Evolutionary conservation across 2,888 invertebrate species (phyloP).

Genomic region (Acrocyrtus sp.): DNA sequence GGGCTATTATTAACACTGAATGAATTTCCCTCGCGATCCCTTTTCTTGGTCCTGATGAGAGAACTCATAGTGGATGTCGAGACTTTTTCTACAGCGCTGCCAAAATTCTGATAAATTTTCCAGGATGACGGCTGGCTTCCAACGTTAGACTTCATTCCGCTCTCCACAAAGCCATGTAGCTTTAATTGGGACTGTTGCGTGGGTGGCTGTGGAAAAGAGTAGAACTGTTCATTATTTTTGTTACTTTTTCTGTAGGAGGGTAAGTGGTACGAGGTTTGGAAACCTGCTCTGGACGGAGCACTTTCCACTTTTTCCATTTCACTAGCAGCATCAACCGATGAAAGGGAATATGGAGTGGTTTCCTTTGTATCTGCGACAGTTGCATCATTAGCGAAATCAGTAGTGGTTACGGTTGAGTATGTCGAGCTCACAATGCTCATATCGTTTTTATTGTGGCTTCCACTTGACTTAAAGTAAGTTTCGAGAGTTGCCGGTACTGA

Average conservation of each 20-base stretch:
- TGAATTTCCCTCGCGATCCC: slow-evolving; percentile 7
- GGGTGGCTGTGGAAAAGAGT: slow-evolving; percentile 17
- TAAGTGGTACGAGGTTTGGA: slow-evolving; percentile 6
- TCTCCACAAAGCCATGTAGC: not conserved
- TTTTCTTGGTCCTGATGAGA: slow-evolving; percentile 24
- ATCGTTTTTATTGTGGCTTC: slow-evolving; percentile 1
- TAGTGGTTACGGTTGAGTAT: not conserved
- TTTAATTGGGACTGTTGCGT: slow-evolving; percentile 26
- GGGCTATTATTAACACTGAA: slow-evolving; percentile 8
- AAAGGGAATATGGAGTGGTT: not conserved
- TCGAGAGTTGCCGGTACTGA: no score
- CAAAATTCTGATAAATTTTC: slow-evolving; percentile 41
- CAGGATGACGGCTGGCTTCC: slow-evolving; percentile 15
- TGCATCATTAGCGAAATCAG: not conserved
- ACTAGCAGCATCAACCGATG: slow-evolving; percentile 13
- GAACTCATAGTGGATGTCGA: slow-evolving; percentile 13
- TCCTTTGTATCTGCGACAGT: not conserved
- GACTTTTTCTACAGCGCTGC: not conserved
- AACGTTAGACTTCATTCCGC: slow-evolving; percentile 4
- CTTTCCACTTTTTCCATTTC: slow-evolving; percentile 3
- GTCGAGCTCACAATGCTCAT: not conserved
- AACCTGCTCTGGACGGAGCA: slow-evolving; percentile 1
- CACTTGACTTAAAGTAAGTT: slow-evolving; percentile 5
- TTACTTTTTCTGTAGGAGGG: slow-evolving; percentile 15
- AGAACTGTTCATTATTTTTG: slow-evolving; percentile 11